Percentiles rank a stretch among this genome's conserved stretches.
Conservation (phyloP, 1,140 invertebrate genomes). For the Glomeris maerens region DNA sequence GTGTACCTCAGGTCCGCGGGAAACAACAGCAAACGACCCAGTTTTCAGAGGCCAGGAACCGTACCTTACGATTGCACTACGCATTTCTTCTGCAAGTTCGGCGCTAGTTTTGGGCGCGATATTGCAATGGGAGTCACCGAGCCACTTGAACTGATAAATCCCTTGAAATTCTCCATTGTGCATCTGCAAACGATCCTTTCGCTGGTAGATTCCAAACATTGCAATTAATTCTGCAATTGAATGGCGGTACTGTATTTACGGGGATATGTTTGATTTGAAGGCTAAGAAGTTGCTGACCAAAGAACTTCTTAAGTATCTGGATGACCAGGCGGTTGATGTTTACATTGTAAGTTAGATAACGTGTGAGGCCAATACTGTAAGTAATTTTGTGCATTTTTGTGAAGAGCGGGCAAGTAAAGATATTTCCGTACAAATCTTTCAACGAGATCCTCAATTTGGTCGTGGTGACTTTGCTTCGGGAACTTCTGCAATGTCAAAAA, state of each 20-base stretch:
- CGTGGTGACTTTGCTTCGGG: conserved; percentile 76
- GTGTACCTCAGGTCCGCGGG: too few species aligned
- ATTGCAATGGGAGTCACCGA: conserved; percentile 26
- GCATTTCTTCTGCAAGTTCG: conserved; percentile 81
- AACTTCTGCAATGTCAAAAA: conserved; percentile 76
- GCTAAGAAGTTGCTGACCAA: conserved; percentile 81
- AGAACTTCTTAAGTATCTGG: conserved; percentile 57
- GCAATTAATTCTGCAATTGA: background rate
- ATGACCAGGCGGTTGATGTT: conserved; percentile 67
- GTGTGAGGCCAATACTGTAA: background rate
- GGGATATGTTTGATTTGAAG: conserved; percentile 6
- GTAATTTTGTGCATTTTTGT: conserved; percentile 14
- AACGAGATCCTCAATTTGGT: conserved; percentile 90
- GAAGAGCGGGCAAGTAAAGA: conserved; percentile 40
- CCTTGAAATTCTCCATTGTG: conserved; percentile 29
- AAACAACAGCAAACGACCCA: conserved; percentile 15
- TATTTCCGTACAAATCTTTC: conserved; percentile 78
- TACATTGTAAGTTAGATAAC: conserved; percentile 20
- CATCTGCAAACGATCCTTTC: conserved; percentile 29
- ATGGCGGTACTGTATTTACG: background rate
- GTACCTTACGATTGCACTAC: conserved; percentile 44
- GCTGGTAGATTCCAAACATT: conserved; percentile 23
- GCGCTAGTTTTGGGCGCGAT: conserved; percentile 58
- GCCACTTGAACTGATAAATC: conserved; percentile 22
- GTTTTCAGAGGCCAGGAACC: conserved; percentile 23